These are phyloP conservation scores for Drosophila sp. DNA, from an alignment of 1,140 invertebrate species.

Conservation along the genomic window DNA sequence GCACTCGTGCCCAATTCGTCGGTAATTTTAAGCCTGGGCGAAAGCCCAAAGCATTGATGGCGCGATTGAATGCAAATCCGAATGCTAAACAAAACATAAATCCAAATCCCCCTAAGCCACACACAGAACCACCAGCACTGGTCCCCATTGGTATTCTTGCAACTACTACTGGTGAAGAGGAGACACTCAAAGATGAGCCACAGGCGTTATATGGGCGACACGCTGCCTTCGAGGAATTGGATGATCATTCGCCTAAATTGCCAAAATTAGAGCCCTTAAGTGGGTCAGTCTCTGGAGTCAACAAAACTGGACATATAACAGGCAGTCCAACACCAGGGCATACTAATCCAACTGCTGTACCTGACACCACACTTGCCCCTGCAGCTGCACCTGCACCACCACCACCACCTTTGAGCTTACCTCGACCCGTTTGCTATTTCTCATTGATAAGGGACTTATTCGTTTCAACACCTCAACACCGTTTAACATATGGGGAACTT, in stretches of 20 bases:
- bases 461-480: conserved; percentile 91
- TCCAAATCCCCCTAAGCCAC: conserved; percentile 20
- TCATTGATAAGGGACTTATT: conserved; percentile 92
- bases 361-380: conserved; percentile 1
- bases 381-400: conserved; percentile 22
- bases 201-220: conserved; percentile 60
- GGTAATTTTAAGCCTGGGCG: conserved; percentile 74
- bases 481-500: conserved; percentile 89
- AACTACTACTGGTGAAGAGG: conserved; percentile 27
- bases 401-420: conserved; percentile 81
- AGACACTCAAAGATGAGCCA: conserved; percentile 60
- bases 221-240: conserved; percentile 37
- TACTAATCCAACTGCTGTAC: background rate
- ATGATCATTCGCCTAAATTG: conserved; percentile 32
- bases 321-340: conserved; percentile 31
- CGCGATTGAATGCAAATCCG: background rate
- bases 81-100: background rate
- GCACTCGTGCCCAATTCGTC: conserved; percentile 73
- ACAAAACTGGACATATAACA: conserved; percentile 37
- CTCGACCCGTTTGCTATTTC: conserved; percentile 92
- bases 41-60: conserved; percentile 60
- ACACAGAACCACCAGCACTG: conserved; percentile 70
- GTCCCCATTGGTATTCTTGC: conserved; percentile 64
- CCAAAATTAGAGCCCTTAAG: conserved; percentile 65
- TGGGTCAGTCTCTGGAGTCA: conserved; percentile 5